Conservation (phyloP, 2,113 vertebrate genomes). For the Myrmophylax atrothorax region DNA sequence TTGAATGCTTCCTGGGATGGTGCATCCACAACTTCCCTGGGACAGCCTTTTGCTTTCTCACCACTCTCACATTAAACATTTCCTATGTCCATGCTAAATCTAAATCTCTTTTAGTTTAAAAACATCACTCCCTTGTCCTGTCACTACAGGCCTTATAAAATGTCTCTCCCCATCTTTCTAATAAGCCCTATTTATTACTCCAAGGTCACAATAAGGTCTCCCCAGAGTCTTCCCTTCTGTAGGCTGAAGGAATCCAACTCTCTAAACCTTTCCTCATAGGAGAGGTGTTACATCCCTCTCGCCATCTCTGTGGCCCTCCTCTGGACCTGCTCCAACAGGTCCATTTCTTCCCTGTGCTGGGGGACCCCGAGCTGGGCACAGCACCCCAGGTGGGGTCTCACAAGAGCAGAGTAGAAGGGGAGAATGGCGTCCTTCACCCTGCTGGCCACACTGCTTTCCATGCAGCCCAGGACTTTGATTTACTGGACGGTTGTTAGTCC, state of each 20-base stretch:
- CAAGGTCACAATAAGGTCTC: neutral
- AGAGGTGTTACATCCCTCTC: neutral
- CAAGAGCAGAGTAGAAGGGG: rapidly evolving
- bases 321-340: neutral
- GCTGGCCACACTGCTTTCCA: neutral
- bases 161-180: neutral
- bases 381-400: neutral
- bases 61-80: neutral
- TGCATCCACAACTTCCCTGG: neutral
- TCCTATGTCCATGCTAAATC: neutral
- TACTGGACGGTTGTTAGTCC: neutral
- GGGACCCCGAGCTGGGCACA: neutral
- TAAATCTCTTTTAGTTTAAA: neutral
- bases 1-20: neutral
- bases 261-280: neutral
- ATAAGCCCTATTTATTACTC: neutral
- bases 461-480: neutral
- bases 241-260: neutral
- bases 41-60: neutral
- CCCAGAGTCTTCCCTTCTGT: neutral
- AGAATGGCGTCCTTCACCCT: neutral
- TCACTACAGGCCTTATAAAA: neutral
- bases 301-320: neutral
- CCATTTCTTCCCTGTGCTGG: neutral
- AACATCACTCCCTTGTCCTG: neutral